Conservation (phyloP, 2,797 vertebrate genomes). For the Tenualosa thibaudeaui region DNA sequence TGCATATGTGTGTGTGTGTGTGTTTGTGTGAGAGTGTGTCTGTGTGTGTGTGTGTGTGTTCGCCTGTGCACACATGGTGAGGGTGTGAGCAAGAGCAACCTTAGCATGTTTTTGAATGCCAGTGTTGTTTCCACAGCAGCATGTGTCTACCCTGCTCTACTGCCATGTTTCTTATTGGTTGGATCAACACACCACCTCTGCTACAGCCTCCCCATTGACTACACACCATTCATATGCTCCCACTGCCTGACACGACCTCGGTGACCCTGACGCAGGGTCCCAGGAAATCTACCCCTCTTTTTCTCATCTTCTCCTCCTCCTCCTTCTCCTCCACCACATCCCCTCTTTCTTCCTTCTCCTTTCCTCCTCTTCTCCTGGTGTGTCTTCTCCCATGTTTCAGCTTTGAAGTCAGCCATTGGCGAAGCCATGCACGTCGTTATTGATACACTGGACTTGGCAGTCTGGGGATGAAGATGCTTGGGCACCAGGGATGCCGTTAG, state of each 20-base stretch:
- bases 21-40: no score
- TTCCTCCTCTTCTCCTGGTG: not conserved
- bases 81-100: conserved; percentile 22
- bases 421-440: not conserved
- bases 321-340: not conserved
- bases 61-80: not conserved
- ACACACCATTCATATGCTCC: conserved; percentile 46
- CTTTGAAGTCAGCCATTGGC: conserved; percentile 8
- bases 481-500: not conserved
- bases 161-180: not conserved
- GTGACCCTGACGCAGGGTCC: not conserved
- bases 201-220: not conserved
- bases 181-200: not conserved
- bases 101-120: conserved; percentile 45
- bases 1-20: no score
- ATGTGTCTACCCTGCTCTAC: not conserved
- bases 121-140: conserved; percentile 6
- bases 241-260: not conserved
- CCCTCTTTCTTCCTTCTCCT: not conserved
- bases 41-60: not conserved
- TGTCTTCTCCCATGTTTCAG: no score
- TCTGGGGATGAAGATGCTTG: not conserved
- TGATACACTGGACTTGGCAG: not conserved
- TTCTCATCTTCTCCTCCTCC: no score
- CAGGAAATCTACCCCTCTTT: not conserved